Conservation (phyloP, 2,797 vertebrate species). For the Brachymystax lenok region DNA sequence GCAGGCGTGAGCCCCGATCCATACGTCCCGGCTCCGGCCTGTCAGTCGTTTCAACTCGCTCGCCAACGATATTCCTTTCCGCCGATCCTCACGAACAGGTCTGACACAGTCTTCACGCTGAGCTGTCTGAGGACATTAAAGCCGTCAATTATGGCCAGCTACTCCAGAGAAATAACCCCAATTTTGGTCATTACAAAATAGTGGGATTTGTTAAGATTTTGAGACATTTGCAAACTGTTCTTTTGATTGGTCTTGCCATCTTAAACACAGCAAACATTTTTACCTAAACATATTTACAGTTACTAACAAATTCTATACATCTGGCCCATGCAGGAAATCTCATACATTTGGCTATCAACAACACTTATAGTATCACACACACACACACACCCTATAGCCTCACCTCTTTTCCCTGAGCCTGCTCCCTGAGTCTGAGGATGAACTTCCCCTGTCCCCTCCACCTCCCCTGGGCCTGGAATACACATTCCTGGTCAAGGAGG, state of each 20-base stretch:
- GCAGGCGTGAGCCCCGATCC: conserved; percentile 5
- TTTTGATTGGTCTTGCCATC: not conserved
- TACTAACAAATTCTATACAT: not conserved
- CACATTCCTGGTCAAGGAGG: conserved; percentile 7
- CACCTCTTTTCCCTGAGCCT: not conserved
- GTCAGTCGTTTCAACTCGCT: conserved; percentile 11
- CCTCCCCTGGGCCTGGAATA: conserved; percentile 3
- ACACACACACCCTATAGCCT: not conserved
- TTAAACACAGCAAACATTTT: not conserved
- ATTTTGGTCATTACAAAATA: not conserved
- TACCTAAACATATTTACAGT: too few species aligned
- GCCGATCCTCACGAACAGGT: conserved; percentile 7
- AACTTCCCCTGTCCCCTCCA: conserved; percentile 4
- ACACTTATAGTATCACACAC: not conserved
- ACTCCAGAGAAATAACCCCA: not conserved
- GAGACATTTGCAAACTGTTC: not conserved
- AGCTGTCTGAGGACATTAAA: not conserved
- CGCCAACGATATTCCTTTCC: conserved; percentile 11
- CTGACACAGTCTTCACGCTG: conserved; percentile 1
- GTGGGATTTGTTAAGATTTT: not conserved
- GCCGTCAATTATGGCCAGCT: not conserved
- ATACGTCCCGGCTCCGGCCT: conserved; percentile 4
- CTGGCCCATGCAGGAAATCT: not conserved
- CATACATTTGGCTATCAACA: not conserved
- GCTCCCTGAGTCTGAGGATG: conserved; percentile 7